Evolutionary conservation across 2,113 vertebrate species (phyloP), one percentile per base, ranked within the genome.

Genomic region (Fukomys damarensis): DNA sequence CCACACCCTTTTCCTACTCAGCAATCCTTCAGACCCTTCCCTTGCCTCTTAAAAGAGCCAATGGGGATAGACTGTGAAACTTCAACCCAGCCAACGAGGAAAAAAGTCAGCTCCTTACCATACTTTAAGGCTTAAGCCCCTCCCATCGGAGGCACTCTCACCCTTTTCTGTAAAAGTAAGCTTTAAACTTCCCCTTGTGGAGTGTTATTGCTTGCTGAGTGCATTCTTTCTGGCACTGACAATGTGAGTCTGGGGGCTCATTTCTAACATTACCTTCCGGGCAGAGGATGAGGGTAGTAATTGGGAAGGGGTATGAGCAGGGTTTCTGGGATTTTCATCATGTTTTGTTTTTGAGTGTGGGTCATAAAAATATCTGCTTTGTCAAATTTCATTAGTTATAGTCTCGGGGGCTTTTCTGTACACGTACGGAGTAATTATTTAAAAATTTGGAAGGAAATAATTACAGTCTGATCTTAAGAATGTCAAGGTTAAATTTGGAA

Each of bases 341-440:
- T 49, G 24, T 76, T 93, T 79, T 88, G 70, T 68, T 94, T 95
- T 92, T 32, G 58, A 3, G 26, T 91, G 28, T 26, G 93, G 63
- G 87, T 43, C 89, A 38, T 38, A 43, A 65, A 85, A 9, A 12
- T 81, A 35, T 58, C 70, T 56, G 46, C 28, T 86, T 35, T 93
- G n/a, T 76, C 38, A 56, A 87, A 93, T 89, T 86, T 88, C 58
- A 83, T 59, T 91, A 88, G 16, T 30, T 92, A 9, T 32, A 93
- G 14, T 93, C 92, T 79, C 8, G 8, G 11, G 14, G 12, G 92
- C 17, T 96, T 93, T 94, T 93, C 38, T 65, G 24, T 65, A 58
- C 76, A n/a, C 35, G 49, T 80, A n/a, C 30, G 43, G 12, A 70
- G 14, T 54, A 92, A 43, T 56, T 90, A 11, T 43, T 63, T 7